phyloP scores from a whole-genome alignment of 2,113 vertebrate genomes.

The Cariama cristata region DNA sequence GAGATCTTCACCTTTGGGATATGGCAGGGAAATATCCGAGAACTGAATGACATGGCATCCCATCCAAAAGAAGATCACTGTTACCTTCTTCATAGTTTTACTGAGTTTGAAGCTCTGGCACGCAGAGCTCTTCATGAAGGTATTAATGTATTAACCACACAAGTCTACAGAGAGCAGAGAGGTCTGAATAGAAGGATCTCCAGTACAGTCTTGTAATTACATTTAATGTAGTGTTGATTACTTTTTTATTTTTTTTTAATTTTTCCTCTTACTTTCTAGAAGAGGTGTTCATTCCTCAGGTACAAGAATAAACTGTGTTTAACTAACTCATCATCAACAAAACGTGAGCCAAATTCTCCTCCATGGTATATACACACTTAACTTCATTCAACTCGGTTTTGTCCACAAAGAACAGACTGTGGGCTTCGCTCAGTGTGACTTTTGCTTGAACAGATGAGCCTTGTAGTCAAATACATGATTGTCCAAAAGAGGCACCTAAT shows the following conservation, averaged over 20 bases:
- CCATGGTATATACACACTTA: neutral
- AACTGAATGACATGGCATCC: conserved; percentile 97
- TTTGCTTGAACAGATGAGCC: neutral
- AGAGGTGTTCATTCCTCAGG: neutral
- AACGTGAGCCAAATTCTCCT: neutral
- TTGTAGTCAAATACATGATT: neutral
- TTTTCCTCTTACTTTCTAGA: neutral
- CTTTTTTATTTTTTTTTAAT: neutral
- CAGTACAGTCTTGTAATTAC: neutral
- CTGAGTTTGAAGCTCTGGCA: conserved; percentile 95
- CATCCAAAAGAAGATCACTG: conserved; percentile 95
- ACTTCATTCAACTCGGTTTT: neutral
- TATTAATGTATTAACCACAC: conserved; percentile 53
- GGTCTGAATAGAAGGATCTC: neutral
- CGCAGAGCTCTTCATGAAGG: conserved; percentile 95
- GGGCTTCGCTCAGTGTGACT: neutral
- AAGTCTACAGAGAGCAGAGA: neutral
- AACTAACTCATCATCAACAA: neutral
- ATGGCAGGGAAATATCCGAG: conserved; percentile 97
- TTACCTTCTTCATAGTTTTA: conserved; percentile 95
- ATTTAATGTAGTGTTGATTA: neutral
- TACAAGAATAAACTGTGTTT: neutral
- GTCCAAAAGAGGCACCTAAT: neutral
- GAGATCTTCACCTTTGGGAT: conserved; percentile 98
- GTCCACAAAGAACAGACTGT: neutral